Evolutionary conservation across 1,140 invertebrate species (phyloP), one percentile per base, ranked within the genome.

Genomic region (Eumaeus atala): DNA sequence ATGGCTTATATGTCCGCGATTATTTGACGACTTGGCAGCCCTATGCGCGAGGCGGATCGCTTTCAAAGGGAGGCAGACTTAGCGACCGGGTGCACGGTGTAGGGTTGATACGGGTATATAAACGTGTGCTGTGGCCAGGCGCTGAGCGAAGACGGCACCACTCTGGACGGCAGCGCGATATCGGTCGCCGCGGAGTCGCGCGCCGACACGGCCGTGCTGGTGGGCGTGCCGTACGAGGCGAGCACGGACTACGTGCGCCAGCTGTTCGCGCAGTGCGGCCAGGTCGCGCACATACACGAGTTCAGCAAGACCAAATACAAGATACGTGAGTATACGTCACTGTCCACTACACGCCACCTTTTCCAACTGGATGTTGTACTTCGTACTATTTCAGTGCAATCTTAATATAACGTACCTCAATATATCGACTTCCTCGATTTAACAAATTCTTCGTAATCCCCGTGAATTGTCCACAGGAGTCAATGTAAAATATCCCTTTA

Each of bases 231-330:
- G 1, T 82, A 83, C 66, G 83, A 86, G 70, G 83, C 83, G 38
- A 69, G 70, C 72, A 80, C 70, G 0, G 79, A 84, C 56, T 86
- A 86, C 66, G 83, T 86, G 58, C 69, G 69, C 6, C 63, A 71
- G 40, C 70, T 86, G 62, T 86, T 86, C 72, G 54, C 72, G 21
- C 74, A 84, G 70, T 86, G 83, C 67, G 83, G 83, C 49, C 74
- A 77, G 6, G 72, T 86, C 28, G 67, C 78, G 16, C 81, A 83
- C 52, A 77, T 86, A 68, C 83, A 86, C 58, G 83, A 86, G 77
- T 86, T 84, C 77, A 86, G 77, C 81, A 86, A 86, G 73, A 82
- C 81, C 57, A 86, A 86, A 66, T 86, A 83, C 58, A 86, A 84
- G 71, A 84, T 84, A 62, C 62, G 83, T 84, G 50, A 82, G 83